Evolutionary conservation across 2,113 vertebrate genomes (phyloP).

Genomic region (Bettongia penicillata): DNA sequence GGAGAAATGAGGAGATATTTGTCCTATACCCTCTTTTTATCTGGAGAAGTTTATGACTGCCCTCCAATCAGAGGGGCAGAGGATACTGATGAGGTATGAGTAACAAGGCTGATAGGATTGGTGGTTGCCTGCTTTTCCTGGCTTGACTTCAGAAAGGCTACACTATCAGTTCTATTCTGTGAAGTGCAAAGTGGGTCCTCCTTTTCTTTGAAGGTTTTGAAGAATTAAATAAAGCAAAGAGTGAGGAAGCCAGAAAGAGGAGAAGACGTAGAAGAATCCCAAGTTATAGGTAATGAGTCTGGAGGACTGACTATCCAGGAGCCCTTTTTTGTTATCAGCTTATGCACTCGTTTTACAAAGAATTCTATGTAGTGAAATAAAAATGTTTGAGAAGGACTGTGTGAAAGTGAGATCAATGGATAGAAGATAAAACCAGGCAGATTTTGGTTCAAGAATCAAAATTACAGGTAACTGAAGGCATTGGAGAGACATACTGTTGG

Average conservation of each 20-base stretch:
- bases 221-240: background rate
- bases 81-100: background rate
- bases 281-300: background rate
- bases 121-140: background rate
- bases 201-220: background rate
- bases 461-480: background rate
- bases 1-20: background rate
- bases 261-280: background rate
- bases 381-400: background rate
- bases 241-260: background rate
- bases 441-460: background rate
- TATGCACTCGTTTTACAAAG: background rate
- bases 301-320: background rate
- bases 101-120: background rate
- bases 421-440: background rate
- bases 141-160: background rate
- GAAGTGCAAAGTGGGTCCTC: background rate
- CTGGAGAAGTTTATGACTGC: background rate
- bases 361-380: background rate
- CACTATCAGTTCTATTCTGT: background rate
- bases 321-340: background rate
- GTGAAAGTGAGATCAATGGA: background rate
- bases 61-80: background rate
- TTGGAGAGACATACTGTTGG: background rate
- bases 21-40: background rate